These are phyloP conservation scores for Apogon hyalosoma DNA, from an alignment of 2,797 vertebrate species.

Conservation along the genomic window DNA sequence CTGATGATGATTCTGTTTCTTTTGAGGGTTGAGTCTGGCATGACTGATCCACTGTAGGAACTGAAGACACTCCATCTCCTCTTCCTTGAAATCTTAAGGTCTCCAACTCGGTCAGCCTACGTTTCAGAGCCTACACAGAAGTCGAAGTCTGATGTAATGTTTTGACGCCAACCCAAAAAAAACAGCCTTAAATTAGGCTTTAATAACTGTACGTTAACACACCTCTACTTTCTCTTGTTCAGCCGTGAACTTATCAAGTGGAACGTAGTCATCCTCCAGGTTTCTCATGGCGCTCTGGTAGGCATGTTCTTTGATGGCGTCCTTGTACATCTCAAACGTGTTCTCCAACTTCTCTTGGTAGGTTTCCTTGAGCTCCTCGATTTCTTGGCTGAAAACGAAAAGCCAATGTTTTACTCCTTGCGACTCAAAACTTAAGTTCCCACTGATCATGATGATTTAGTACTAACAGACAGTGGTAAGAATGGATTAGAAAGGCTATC, in stretches of 20 bases:
- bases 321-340: slow-evolving; percentile 93
- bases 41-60: slow-evolving; percentile 27
- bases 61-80: background rate
- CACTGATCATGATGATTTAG: no score
- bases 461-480: no score
- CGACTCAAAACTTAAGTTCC: background rate
- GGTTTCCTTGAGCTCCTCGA: slow-evolving; percentile 89
- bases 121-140: slow-evolving; percentile 68
- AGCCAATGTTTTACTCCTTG: background rate
- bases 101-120: slow-evolving; percentile 74
- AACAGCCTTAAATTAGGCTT: no score
- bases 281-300: slow-evolving; percentile 89
- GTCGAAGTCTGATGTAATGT: background rate
- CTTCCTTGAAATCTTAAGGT: background rate
- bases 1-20: slow-evolving; percentile 37
- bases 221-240: slow-evolving; percentile 91
- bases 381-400: slow-evolving; percentile 80
- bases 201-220: background rate
- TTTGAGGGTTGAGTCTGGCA: slow-evolving; percentile 61
- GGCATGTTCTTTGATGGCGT: slow-evolving; percentile 91
- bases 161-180: background rate
- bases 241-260: slow-evolving; percentile 86
- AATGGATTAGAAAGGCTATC: no score
- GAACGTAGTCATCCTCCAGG: slow-evolving; percentile 89
- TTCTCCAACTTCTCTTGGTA: slow-evolving; percentile 91